Base-by-base conservation (phyloP, 2,888 invertebrate genomes). In the Apodemia zela region DNA sequence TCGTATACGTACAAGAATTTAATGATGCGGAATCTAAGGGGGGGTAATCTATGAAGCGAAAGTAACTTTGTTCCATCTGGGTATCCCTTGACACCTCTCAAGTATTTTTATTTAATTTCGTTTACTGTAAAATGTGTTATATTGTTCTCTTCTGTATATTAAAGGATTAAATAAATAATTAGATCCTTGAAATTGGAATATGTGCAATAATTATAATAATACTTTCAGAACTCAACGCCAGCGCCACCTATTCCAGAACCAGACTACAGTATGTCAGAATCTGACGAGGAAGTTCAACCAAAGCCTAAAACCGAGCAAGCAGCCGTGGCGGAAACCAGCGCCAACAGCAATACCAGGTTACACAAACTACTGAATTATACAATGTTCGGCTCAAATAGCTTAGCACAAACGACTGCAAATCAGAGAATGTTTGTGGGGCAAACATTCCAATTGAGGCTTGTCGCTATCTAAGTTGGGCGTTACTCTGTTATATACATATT, bases 241-340 rank as follows among this genome's bases (percentile, higher is more conserved):
- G 92, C 89, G 75, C 94, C 97, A 10, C 96, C 97, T n/a, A 97
- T 97, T 72, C 97, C 97, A 0, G 97, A 97, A 78, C 97, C 97
- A 0, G 97, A 97, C 84, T 97, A 97, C 89, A 97, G 97, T 81
- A 94, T 97, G 85, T 97, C 96, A 69, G 97, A 97, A 79, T 96
- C 96, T 0, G 97, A 97, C 75, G 95, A 94, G 65, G 96, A 95
- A 69, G 93, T 93, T 67, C 93, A 93, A 92, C 75, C 94, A 92
- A 80, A 92, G 92, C 74, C 93, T 83, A 74, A 92, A 71, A 79
- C 85, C 6, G 93, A 93, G 88, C 91, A 79, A 75, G 86, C 87
- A 60, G 82, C 89, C 0, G 85, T 87, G 59, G 91, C 92, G 0
- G 95, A 96, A 78, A 95, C 95, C 71, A 95, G 95, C 82, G 95